Evolutionary conservation across 2,888 invertebrate species (phyloP).

Genomic region (Caenorhabditis sp.): DNA sequence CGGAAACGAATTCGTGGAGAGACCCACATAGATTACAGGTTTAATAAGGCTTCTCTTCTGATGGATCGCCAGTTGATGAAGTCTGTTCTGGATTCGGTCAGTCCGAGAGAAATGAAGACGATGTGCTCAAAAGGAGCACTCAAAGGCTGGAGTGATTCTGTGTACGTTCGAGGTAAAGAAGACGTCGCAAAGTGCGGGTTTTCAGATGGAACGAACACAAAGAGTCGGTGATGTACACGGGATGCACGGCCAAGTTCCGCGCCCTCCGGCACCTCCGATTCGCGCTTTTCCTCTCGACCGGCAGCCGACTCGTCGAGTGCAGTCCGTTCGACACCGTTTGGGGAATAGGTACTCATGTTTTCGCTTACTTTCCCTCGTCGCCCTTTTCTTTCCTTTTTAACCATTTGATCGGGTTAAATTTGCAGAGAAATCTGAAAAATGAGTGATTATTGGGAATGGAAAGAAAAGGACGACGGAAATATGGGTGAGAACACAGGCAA

Average conservation of each 20-base stretch:
- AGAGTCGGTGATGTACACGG: constrained; percentile 59
- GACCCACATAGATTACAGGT: constrained; percentile 25
- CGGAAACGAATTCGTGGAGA: neutral
- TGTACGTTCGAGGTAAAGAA: constrained; percentile 1
- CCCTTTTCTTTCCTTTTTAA: no score
- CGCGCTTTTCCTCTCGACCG: constrained; percentile 58
- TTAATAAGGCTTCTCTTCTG: constrained; percentile 44
- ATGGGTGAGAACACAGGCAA: neutral
- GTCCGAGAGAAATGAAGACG: constrained; percentile 51
- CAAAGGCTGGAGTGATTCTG: constrained; percentile 22
- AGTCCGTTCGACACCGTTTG: constrained; percentile 63
- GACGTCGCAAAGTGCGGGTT: neutral
- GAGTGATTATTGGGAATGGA: neutral
- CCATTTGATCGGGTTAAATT: no score
- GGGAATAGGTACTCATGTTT: constrained; percentile 61
- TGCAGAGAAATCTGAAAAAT: constrained; percentile 3
- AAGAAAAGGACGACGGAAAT: constrained; percentile 12
- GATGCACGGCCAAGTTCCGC: constrained; percentile 55
- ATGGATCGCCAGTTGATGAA: constrained; percentile 10
- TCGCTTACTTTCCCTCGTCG: neutral
- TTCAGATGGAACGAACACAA: constrained; percentile 61
- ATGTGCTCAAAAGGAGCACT: constrained; percentile 24
- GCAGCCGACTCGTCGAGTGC: constrained; percentile 60
- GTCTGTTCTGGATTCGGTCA: constrained; percentile 10
- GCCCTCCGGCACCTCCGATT: constrained; percentile 42